Evolutionary conservation across 2,797 vertebrate species (phyloP).

Genomic region (Galagoides demidoff): DNA sequence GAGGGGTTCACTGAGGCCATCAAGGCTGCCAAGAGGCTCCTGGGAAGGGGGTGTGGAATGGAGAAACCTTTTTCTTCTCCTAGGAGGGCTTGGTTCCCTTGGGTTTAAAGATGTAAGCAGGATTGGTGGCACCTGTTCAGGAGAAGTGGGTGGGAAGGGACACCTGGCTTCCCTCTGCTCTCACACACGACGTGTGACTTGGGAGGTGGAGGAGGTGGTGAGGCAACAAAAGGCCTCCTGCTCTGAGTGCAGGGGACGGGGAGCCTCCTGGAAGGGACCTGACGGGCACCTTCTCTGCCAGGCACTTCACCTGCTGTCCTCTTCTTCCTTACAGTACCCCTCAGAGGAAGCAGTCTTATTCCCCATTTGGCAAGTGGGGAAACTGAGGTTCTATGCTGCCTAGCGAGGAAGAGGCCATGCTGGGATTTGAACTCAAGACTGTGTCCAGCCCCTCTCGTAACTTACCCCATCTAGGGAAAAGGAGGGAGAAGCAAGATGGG

Average conservation of each 20-base stretch:
- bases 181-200: background rate
- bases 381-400: background rate
- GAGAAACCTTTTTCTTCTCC: background rate
- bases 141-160: conserved; percentile 26
- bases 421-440: background rate
- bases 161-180: conserved; percentile 56
- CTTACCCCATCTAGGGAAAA: background rate
- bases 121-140: background rate
- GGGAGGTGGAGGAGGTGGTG: background rate
- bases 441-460: background rate
- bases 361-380: background rate
- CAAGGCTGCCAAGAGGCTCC: background rate
- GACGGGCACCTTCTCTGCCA: no score
- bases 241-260: background rate
- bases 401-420: background rate
- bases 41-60: background rate
- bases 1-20: background rate
- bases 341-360: background rate
- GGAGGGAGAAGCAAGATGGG: background rate
- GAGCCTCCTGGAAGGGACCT: background rate
- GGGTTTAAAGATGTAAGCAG: background rate
- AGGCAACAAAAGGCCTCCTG: background rate
- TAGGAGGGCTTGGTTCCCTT: background rate
- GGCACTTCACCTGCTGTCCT: background rate
- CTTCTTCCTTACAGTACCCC: background rate